Percentiles rank a stretch among this genome's conserved stretches.
phyloP scores from a whole-genome alignment of 2,888 invertebrate species.

The Metopia argyrocephala region DNA sequence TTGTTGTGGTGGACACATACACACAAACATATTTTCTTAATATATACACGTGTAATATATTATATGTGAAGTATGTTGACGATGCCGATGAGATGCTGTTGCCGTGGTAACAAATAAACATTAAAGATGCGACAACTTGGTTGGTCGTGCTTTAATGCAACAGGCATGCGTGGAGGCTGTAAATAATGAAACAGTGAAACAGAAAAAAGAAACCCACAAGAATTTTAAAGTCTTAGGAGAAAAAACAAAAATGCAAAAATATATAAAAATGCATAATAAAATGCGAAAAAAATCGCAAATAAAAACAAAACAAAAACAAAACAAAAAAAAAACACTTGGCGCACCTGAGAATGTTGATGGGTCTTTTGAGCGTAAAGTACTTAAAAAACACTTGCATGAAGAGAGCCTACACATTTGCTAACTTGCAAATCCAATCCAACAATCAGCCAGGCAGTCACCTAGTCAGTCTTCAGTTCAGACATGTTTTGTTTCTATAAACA shows the following conservation, averaged over 20 bases:
- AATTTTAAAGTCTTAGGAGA: conserved; percentile 50
- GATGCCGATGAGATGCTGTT: neutral
- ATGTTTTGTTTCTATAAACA: conserved; percentile 43
- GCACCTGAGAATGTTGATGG: conserved; percentile 79
- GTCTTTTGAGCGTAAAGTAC: conserved; percentile 66
- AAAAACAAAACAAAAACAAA: conserved; percentile 46
- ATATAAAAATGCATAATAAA: conserved; percentile 10
- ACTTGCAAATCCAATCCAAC: conserved; percentile 38
- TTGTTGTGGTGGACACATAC: no score
- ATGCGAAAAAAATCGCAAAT: conserved; percentile 26
- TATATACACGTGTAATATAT: neutral
- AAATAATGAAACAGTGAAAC: conserved; percentile 56
- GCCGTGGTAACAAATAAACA: conserved; percentile 43
- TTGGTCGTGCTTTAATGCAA: conserved; percentile 57
- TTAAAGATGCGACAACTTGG: conserved; percentile 59
- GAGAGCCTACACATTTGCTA: conserved; percentile 53
- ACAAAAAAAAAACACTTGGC: conserved; percentile 66
- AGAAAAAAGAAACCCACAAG: conserved; percentile 47
- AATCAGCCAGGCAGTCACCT: neutral
- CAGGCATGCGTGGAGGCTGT: conserved; percentile 61
- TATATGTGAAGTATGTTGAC: conserved; percentile 21
- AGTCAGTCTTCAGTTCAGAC: conserved; percentile 27
- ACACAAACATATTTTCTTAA: conserved; percentile 1
- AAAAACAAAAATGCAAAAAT: conserved; percentile 9
- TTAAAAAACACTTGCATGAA: conserved; percentile 64